These are phyloP conservation scores for Pteromalus puparum DNA, from an alignment of 1,140 invertebrate species.

Conservation along the genomic window DNA sequence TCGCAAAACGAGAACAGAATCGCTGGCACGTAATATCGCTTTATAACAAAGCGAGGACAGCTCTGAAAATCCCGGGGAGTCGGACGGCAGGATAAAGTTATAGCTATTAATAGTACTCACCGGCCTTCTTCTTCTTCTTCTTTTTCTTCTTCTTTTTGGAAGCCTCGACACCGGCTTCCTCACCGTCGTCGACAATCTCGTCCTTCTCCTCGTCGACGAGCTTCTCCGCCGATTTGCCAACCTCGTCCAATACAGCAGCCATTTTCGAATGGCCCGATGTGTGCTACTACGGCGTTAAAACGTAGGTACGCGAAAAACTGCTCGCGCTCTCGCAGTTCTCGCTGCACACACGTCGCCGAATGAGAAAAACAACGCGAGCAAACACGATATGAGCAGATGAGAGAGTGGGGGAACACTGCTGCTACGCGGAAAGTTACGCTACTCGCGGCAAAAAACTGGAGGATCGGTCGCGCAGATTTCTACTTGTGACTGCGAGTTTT, in stretches of 20 bases:
- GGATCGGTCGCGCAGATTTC: conserved; percentile 4
- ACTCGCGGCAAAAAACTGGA: background rate
- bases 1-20: background rate
- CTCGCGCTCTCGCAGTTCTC: no score
- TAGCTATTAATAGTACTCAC: conserved; percentile 67
- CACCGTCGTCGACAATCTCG: conserved; percentile 74
- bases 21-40: background rate
- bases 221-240: conserved; percentile 74
- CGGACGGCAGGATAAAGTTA: background rate
- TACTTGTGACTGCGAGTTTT: background rate
- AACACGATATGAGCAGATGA: background rate
- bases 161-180: conserved; percentile 76
- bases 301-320: background rate
- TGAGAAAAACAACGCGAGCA: background rate
- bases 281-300: background rate
- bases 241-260: conserved; percentile 76
- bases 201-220: conserved; percentile 72
- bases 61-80: background rate
- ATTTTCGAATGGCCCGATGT: conserved; percentile 66
- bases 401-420: no score
- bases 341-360: background rate
- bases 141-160: conserved; percentile 84
- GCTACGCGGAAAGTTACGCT: background rate
- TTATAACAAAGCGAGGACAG: background rate
- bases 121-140: conserved; percentile 85